phyloP scores from a whole-genome alignment of 2,113 vertebrate genomes.

The Eidolon helvum region DNA sequence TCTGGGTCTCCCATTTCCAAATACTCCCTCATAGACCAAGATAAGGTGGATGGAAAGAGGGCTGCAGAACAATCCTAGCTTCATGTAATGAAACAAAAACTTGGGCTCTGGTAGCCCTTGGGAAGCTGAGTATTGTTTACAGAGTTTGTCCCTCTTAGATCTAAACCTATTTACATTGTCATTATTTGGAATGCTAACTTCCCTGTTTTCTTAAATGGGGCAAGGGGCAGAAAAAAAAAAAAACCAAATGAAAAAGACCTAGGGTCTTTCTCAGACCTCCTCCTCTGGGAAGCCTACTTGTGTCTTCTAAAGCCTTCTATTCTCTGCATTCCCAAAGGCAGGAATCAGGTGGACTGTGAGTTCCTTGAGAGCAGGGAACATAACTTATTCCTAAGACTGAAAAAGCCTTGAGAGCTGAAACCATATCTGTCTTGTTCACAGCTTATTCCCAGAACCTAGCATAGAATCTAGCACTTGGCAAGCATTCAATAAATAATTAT shows the following conservation, averaged over 20 bases:
- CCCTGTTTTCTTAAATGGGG: neutral
- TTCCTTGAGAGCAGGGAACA: neutral
- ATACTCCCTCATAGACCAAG: neutral
- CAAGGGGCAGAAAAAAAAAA: neutral
- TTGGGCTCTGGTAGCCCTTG: neutral
- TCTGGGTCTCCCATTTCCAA: neutral
- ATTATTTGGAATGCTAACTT: neutral
- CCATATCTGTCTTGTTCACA: neutral
- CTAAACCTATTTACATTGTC: neutral
- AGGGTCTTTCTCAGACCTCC: neutral
- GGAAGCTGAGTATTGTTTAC: neutral
- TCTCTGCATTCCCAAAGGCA: neutral
- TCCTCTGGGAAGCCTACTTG: neutral
- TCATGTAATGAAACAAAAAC: neutral
- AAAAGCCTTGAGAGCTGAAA: neutral
- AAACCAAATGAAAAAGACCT: neutral
- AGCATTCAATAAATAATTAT: neutral
- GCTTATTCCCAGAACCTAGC: neutral
- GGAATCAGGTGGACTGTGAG: neutral
- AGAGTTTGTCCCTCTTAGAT: neutral
- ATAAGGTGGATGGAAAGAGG: neutral
- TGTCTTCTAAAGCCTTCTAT: neutral
- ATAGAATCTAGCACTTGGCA: neutral
- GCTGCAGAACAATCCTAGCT: neutral
- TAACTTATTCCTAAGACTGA: neutral